A percentile compares a stretch with the other conserved stretches of the same genome.
Evolutionary conservation across 2,888 invertebrate genomes (phyloP).

Genomic region (Patella ulyssiponensis): DNA sequence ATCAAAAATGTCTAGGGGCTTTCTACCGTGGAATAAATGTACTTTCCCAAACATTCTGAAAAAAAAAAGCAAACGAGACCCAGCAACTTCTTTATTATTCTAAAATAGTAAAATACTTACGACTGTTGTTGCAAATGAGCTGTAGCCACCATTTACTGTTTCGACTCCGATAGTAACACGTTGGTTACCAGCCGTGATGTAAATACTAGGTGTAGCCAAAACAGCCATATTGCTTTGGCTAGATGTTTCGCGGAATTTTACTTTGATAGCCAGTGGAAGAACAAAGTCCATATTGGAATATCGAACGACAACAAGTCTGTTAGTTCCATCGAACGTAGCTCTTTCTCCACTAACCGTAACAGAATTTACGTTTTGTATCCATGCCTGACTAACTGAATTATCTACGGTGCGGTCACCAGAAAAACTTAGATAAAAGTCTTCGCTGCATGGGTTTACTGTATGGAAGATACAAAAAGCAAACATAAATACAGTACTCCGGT

Average conservation of each 20-base stretch:
- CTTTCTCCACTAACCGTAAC: not conserved
- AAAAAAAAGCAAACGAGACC: too few relatives aligned
- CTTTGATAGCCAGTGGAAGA: not conserved
- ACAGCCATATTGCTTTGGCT: constrained; percentile 1
- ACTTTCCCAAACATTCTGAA: too few relatives aligned
- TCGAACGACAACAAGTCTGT: not conserved
- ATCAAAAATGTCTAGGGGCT: too few relatives aligned
- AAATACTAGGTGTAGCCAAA: not conserved
- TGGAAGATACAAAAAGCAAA: too few relatives aligned
- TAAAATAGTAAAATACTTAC: not conserved
- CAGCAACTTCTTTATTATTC: too few relatives aligned
- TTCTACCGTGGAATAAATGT: too few relatives aligned
- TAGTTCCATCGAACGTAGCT: constrained; percentile 1
- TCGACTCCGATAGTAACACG: not conserved
- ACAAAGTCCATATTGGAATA: not conserved
- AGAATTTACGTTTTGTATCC: too few relatives aligned
- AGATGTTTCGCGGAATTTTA: not conserved
- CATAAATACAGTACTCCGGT: too few relatives aligned
- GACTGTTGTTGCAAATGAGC: not conserved
- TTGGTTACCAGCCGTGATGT: not conserved
- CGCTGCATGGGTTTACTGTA: too few relatives aligned
- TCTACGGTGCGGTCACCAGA: too few relatives aligned
- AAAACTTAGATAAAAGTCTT: too few relatives aligned
- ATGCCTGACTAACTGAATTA: too few relatives aligned
- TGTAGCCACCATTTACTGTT: not conserved